A percentile compares a stretch with the other conserved stretches of the same genome.
Conservation (phyloP, 2,113 vertebrate species). For the Callorhinus ursinus region DNA sequence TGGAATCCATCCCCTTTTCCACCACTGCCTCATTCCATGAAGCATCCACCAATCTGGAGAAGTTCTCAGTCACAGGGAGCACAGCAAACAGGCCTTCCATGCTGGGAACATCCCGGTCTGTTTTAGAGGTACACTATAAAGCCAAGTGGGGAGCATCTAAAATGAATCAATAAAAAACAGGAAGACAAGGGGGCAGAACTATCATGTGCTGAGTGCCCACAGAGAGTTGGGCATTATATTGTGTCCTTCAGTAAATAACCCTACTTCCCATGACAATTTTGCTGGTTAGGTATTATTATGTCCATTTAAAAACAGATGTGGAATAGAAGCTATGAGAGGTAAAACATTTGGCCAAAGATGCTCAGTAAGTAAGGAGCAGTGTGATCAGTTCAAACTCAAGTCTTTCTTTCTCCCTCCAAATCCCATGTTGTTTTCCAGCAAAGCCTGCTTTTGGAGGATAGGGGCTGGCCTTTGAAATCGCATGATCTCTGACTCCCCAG, state of each 20-base stretch:
- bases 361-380: background rate
- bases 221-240: background rate
- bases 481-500: background rate
- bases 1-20: background rate
- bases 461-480: background rate
- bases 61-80: background rate
- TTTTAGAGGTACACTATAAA: background rate
- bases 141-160: background rate
- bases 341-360: background rate
- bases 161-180: background rate
- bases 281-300: background rate
- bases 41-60: background rate
- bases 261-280: background rate
- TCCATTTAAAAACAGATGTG: background rate
- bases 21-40: background rate
- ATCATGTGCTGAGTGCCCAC: background rate
- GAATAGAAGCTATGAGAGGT: background rate
- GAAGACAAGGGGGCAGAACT: background rate
- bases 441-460: background rate
- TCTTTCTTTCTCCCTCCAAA: background rate
- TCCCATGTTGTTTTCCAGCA: background rate
- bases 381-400: background rate
- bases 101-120: background rate
- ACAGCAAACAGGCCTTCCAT: background rate
- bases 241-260: background rate